These are phyloP conservation scores for Syrrhaptes paradoxus DNA, from an alignment of 2,113 vertebrate species.

Conservation along the genomic window DNA sequence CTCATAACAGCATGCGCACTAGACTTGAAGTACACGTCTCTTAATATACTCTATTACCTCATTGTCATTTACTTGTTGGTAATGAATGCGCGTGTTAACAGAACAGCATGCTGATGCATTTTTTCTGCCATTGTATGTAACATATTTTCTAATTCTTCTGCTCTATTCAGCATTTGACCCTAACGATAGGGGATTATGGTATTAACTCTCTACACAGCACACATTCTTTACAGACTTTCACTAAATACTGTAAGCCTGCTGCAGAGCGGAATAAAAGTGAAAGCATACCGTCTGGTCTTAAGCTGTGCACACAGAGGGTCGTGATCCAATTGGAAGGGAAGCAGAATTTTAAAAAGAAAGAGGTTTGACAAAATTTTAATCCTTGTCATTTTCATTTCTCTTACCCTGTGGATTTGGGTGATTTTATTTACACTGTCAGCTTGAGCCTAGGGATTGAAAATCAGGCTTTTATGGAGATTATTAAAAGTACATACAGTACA, in stretches of 20 bases:
- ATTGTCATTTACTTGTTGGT: slow-evolving; percentile 57
- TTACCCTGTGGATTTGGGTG: slow-evolving; percentile 97
- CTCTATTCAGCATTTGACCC: slow-evolving; percentile 86
- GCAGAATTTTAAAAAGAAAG: slow-evolving; percentile 88
- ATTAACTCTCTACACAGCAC: slow-evolving; percentile 85
- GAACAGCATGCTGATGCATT: slow-evolving; percentile 79
- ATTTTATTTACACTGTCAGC: slow-evolving; percentile 99
- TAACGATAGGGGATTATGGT: slow-evolving; percentile 87
- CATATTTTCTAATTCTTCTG: slow-evolving; percentile 83
- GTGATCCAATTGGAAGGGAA: slow-evolving; percentile 88
- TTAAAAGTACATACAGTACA: slow-evolving; percentile 88
- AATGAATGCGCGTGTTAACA: slow-evolving; percentile 68
- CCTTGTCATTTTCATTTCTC: slow-evolving; percentile 98
- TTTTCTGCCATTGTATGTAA: slow-evolving; percentile 81
- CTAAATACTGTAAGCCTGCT: slow-evolving; percentile 90
- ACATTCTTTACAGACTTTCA: slow-evolving; percentile 87
- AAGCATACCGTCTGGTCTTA: slow-evolving; percentile 88
- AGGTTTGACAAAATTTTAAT: slow-evolving; percentile 91
- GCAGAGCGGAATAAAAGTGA: slow-evolving; percentile 86
- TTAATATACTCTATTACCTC: slow-evolving; percentile 65
- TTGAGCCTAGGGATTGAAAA: slow-evolving; percentile 97
- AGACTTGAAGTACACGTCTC: slow-evolving; percentile 53
- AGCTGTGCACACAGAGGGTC: slow-evolving; percentile 86
- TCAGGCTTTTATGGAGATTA: slow-evolving; percentile 98
- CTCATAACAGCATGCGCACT: neutral